Conservation (phyloP, 2,888 invertebrate genomes). For the Cenopis cana region DNA sequence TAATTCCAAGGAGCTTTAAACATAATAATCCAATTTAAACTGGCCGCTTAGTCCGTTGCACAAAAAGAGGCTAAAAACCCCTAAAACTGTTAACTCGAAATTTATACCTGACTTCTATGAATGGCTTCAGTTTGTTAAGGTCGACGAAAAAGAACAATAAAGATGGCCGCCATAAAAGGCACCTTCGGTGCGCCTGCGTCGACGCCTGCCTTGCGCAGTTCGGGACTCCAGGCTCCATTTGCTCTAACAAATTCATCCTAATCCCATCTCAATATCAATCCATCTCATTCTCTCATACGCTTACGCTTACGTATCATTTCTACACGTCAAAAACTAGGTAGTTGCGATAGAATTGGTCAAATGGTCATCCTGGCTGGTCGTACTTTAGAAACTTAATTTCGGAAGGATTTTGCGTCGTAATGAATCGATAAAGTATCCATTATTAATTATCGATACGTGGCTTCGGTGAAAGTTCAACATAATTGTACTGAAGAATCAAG, state of each 20-base stretch:
- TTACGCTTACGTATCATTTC: neutral
- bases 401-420: neutral
- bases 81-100: conserved; percentile 65
- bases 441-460: too few relatives aligned
- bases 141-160: conserved; percentile 67
- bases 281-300: neutral
- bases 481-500: neutral
- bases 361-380: neutral
- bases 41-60: conserved; percentile 55
- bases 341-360: too few relatives aligned
- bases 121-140: conserved; percentile 76
- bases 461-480: too few relatives aligned
- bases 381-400: neutral
- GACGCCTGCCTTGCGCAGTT: conserved; percentile 75
- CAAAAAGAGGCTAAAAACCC: conserved; percentile 55
- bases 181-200: conserved; percentile 76
- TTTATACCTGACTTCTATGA: conserved; percentile 82
- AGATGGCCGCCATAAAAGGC: conserved; percentile 79
- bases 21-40: conserved; percentile 47
- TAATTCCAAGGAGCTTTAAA: conserved; percentile 52
- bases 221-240: conserved; percentile 38
- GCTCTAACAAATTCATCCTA: neutral
- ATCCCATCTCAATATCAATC: neutral
- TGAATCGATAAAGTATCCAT: too few relatives aligned
- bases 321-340: neutral